A percentile compares a stretch with the other conserved stretches of the same genome.
Evolutionary conservation across 2,797 vertebrate species (phyloP).

Genomic region (Cyclura pinguis): DNA sequence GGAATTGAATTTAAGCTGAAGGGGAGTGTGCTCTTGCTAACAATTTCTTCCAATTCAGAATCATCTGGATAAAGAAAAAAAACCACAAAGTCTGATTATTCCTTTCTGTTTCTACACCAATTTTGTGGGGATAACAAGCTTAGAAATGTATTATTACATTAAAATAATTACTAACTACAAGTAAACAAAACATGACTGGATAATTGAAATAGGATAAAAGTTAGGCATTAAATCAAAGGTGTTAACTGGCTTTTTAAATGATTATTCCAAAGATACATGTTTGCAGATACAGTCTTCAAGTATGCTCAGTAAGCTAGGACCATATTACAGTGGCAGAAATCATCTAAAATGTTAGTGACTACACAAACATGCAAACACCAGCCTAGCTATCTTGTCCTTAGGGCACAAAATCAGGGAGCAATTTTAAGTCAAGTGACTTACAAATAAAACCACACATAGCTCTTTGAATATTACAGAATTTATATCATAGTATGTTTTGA

Average conservation of each 20-base stretch:
- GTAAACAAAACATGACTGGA: background rate
- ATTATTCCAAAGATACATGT: background rate
- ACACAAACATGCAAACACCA: background rate
- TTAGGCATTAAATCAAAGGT: background rate
- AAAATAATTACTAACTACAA: background rate
- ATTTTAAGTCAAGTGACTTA: background rate
- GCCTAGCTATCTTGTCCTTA: no score
- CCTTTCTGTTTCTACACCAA: background rate
- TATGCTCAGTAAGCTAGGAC: no score
- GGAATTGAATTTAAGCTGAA: conserved; percentile 31
- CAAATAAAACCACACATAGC: background rate
- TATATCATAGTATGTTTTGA: background rate
- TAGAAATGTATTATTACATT: background rate
- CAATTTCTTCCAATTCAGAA: conserved; percentile 32
- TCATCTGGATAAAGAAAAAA: background rate
- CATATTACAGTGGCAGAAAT: background rate
- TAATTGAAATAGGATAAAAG: background rate
- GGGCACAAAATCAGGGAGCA: background rate
- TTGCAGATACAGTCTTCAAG: background rate
- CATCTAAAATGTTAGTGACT: background rate
- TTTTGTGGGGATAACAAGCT: background rate
- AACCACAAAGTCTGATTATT: background rate
- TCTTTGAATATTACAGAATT: background rate
- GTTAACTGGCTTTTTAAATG: background rate
- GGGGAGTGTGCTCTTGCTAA: conserved; percentile 11